phyloP scores from a whole-genome alignment of 2,888 invertebrate genomes.

The Eupeodes luniger region DNA sequence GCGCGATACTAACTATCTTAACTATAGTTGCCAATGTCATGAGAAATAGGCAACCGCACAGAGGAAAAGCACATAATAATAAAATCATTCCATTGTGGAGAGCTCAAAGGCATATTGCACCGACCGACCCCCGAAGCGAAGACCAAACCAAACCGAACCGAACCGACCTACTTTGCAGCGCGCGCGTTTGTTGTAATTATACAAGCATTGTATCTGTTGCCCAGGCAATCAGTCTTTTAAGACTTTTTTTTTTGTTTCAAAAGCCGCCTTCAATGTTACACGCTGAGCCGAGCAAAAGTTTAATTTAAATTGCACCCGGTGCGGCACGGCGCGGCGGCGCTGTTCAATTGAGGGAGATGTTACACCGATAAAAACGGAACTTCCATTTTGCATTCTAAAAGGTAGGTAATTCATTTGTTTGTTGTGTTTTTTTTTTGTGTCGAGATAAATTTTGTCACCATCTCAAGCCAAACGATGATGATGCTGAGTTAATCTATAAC shows the following conservation, averaged over 20 bases:
- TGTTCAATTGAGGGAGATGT: slow-evolving; percentile 57
- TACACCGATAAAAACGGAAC: slow-evolving; percentile 65
- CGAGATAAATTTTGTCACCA: slow-evolving; percentile 64
- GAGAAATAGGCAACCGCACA: slow-evolving; percentile 69
- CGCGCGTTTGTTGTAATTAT: slow-evolving; percentile 56
- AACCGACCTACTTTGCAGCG: slow-evolving; percentile 65
- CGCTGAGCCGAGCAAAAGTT: slow-evolving; percentile 43
- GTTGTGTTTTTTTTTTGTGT: slow-evolving; percentile 37
- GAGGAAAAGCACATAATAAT: slow-evolving; percentile 61
- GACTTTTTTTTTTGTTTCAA: not conserved
- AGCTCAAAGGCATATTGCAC: slow-evolving; percentile 75
- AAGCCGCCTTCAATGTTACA: slow-evolving; percentile 50
- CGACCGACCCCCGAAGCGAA: not conserved
- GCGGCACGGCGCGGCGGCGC: no score
- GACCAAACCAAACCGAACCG: slow-evolving; percentile 35
- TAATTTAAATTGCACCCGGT: slow-evolving; percentile 71
- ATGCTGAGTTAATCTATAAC: slow-evolving; percentile 66
- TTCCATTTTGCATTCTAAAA: slow-evolving; percentile 56
- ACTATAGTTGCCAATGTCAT: slow-evolving; percentile 68
- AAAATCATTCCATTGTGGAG: slow-evolving; percentile 69
- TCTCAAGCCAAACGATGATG: not conserved
- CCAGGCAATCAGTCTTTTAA: slow-evolving; percentile 44
- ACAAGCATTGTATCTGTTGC: slow-evolving; percentile 70
- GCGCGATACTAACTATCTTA: slow-evolving; percentile 35
- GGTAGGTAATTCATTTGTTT: slow-evolving; percentile 48